Evolutionary conservation across 2,113 vertebrate species (phyloP).

Genomic region (Patagioenas fasciata): DNA sequence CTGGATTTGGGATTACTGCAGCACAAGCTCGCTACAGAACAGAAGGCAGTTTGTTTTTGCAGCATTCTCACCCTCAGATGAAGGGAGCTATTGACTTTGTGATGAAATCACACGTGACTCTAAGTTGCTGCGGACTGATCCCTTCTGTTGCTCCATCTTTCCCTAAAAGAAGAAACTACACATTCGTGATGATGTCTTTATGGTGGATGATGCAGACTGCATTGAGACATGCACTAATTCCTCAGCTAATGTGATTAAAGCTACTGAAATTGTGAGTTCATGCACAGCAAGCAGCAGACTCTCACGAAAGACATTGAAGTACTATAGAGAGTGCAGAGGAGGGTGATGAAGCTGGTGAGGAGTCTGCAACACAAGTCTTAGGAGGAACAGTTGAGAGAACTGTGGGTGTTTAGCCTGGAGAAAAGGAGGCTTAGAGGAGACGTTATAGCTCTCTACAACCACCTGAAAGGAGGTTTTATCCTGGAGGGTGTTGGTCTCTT

Average conservation of each 20-base stretch:
- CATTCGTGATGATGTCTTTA: constrained; percentile 51
- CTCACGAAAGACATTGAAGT: neutral
- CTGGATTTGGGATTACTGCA: constrained; percentile 74
- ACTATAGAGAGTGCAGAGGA: too few relatives aligned
- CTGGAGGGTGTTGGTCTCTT: too few relatives aligned
- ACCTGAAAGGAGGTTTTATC: too few relatives aligned
- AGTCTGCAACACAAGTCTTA: too few relatives aligned
- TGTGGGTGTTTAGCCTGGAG: too few relatives aligned
- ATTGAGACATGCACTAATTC: constrained; percentile 25
- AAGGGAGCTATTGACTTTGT: constrained; percentile 76
- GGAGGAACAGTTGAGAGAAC: too few relatives aligned
- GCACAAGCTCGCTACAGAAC: constrained; percentile 46
- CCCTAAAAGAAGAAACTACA: constrained; percentile 13
- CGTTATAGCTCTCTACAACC: too few relatives aligned
- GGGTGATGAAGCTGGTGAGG: too few relatives aligned
- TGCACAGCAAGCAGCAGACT: neutral
- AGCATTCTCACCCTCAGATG: constrained; percentile 12
- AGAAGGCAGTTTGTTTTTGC: constrained; percentile 73
- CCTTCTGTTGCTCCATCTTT: constrained; percentile 20
- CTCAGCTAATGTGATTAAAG: constrained; percentile 44
- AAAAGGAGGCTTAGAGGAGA: too few relatives aligned
- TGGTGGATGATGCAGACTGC: neutral
- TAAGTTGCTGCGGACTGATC: constrained; percentile 42
- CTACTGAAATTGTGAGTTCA: constrained; percentile 25
- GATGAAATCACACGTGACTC: constrained; percentile 66